Percentiles rank a stretch among this genome's conserved stretches.
Conservation (phyloP, 2,113 vertebrate genomes). For the Candoia aspera region DNA sequence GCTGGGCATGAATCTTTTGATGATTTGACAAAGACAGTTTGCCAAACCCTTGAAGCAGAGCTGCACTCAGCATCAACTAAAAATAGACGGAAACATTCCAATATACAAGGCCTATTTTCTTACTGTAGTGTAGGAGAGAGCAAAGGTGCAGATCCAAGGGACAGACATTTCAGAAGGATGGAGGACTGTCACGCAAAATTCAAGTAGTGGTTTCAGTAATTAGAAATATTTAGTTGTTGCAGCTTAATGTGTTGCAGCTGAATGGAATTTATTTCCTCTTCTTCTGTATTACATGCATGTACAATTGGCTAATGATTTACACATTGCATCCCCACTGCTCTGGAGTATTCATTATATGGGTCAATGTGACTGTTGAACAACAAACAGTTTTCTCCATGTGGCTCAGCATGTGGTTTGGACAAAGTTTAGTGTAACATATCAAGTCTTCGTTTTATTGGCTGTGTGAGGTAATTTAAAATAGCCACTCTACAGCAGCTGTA, state of each 20-base stretch:
- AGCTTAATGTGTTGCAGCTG: not conserved
- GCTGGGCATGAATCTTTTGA: not conserved
- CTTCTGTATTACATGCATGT: not conserved
- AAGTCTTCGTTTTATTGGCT: not conserved
- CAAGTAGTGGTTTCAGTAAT: not conserved
- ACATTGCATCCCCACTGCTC: not conserved
- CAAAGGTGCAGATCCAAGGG: not conserved
- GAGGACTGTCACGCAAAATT: not conserved
- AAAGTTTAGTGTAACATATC: not conserved
- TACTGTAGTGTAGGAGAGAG: not conserved
- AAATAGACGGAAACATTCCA: not conserved
- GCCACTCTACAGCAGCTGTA: not conserved
- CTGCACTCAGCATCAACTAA: not conserved
- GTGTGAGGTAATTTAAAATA: not conserved
- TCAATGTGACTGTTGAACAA: not conserved
- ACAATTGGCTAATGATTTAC: slow-evolving; percentile 1
- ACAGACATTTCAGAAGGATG: not conserved
- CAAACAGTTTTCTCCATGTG: not conserved
- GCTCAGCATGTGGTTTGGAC: not conserved
- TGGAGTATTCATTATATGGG: not conserved
- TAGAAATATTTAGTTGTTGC: not conserved
- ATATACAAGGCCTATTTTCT: not conserved
- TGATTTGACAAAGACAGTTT: not conserved
- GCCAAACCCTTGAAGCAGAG: not conserved
- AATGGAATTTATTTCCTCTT: not conserved